A percentile compares a stretch with the other conserved stretches of the same genome.
Conservation (phyloP, 2,797 vertebrate genomes). For the Gallinago solitaria region DNA sequence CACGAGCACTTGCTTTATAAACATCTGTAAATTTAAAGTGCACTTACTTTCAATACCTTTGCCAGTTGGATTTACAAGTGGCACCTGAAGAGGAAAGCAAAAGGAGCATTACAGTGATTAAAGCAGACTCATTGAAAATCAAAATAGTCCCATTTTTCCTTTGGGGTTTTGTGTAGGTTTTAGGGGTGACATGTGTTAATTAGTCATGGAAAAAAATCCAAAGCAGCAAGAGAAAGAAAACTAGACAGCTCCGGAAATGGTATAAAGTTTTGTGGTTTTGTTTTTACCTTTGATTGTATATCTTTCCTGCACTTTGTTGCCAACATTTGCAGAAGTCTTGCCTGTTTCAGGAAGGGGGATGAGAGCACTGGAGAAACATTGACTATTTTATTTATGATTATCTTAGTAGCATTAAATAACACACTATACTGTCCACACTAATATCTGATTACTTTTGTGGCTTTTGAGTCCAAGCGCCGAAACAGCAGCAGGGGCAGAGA, state of each 20-base stretch:
- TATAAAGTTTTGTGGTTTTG: not conserved
- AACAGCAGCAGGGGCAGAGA: not conserved
- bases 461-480: not conserved
- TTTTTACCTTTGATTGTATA: not conserved
- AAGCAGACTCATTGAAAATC: not conserved
- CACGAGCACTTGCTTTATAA: not conserved
- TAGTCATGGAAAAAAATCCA: not conserved
- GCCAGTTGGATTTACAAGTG: not conserved
- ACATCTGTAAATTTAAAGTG: conserved; percentile 1
- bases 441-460: not conserved
- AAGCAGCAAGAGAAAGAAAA: not conserved
- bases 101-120: not conserved
- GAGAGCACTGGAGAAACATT: not conserved
- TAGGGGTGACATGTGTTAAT: not conserved
- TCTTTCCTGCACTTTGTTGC: not conserved
- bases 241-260: not conserved
- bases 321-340: not conserved
- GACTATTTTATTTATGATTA: not conserved
- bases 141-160: not conserved
- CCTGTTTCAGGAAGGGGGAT: not conserved
- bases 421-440: fast-evolving
- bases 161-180: not conserved
- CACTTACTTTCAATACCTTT: not conserved
- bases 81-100: not conserved
- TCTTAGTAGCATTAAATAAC: not conserved